Evolutionary conservation across 2,888 invertebrate genomes (phyloP), one percentile per base, ranked within the genome.

Genomic region (Diarsia brunnea): DNA sequence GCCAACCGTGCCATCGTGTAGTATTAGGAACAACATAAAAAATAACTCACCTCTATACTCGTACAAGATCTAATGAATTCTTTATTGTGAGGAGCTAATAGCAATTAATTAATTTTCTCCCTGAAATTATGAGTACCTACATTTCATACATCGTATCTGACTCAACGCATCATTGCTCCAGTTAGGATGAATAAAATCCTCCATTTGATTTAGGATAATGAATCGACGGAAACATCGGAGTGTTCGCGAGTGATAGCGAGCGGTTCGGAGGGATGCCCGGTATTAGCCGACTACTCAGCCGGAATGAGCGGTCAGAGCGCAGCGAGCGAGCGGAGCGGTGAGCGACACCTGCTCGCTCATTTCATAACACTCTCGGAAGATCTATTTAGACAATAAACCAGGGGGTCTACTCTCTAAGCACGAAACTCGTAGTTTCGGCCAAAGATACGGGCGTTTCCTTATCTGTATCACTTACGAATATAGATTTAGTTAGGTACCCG

Each of bases 121-220:
- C 16, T 55, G 43, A 63, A 24, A 70, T 55, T 0, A 38, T 51
- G 24, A n/a, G 47, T 47, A n/a, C 21, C 47, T 47, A 43, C 43
- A 49, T 43, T 16, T 75, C 27, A 24, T 45, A 49, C 43, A 31
- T 64, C n/a, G 11, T 31, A 79, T 79, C 49, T 43, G 45, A 7
- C 31, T 53, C 21, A n/a, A 79, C 51, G 60, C 73, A 47, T 72
- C 73, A 47, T 31, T 65, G 45, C 45, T 27, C 47, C 49, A 70
- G 73, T 73, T 65, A 65, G 31, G 60, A 73, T 53, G 73, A 47
- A 66, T 80, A 60, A 79, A 75, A 75, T 60, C 60, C 58, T 53
- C 58, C 21, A 68, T 81, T 79, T 79, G 82, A 79, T 81, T 69
- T 69, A 75, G 79, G 68, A 81, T 81, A 79, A 69, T 79, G 45